A percentile compares a stretch with the other conserved stretches of the same genome.
These are phyloP conservation scores for Jaculus jaculus DNA, from an alignment of 2,113 vertebrate genomes.

Conservation along the genomic window DNA sequence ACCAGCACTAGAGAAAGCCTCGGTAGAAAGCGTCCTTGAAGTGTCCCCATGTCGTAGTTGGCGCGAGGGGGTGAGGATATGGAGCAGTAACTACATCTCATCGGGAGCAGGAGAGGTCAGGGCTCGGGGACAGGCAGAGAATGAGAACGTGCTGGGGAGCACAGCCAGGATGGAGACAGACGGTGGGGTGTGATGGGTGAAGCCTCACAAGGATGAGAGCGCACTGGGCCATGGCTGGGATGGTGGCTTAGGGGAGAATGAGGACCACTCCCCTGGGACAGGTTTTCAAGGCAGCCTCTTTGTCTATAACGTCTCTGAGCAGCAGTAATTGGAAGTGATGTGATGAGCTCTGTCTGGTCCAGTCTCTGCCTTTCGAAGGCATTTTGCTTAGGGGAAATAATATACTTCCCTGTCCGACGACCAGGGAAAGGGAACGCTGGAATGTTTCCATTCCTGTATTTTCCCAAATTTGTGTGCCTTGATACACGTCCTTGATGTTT, in stretches of 20 bases:
- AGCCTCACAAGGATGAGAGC: background rate
- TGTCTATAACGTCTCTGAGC: background rate
- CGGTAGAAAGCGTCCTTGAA: background rate
- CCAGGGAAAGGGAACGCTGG: background rate
- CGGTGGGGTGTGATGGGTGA: background rate
- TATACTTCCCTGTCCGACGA: background rate
- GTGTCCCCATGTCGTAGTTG: background rate
- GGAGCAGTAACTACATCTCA: background rate
- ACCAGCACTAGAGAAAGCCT: background rate
- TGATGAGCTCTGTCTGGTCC: background rate
- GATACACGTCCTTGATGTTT: background rate
- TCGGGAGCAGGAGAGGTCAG: background rate
- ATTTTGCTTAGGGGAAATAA: background rate
- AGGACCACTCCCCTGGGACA: background rate
- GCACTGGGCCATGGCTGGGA: background rate
- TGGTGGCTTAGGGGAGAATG: background rate
- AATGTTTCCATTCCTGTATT: background rate
- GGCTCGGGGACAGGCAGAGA: background rate
- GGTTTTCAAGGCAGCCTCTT: background rate
- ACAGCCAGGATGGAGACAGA: background rate
- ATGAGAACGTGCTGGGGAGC: background rate
- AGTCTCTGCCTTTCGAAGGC: background rate
- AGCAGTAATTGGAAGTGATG: background rate
- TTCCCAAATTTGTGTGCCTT: background rate
- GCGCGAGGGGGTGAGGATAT: background rate